Base-by-base conservation (phyloP, 2,797 vertebrate genomes). In the Aulostomus chinensis region DNA sequence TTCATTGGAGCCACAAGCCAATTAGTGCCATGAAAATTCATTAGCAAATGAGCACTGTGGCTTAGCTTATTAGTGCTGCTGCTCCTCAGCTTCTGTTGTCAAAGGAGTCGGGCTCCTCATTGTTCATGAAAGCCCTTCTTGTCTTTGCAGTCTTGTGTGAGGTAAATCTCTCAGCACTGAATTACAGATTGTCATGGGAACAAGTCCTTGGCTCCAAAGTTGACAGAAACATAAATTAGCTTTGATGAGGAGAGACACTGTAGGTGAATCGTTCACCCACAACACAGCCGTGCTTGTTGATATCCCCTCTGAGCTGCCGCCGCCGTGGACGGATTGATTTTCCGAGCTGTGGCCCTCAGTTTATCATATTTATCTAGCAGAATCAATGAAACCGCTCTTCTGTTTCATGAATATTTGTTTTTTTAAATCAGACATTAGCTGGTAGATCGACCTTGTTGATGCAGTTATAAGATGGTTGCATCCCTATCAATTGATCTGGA, bases 381-480 rank as follows among this genome's bases (percentile, higher is more conserved):
- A 49, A 76, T 86, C 76, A 65, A 78, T 80, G n/a, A 55, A 62
- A 38, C 26, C 29, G 1, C 28, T 64, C 54, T 30, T 54, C 50
- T 54, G 12, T 68, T 68, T 70, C 24, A 60, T 71, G 48, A 72
- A 47, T 35, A 58, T 46, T 57, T 77, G 42, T 76, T 80, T 55
- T 53, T 46, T 39, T n/a, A n/a, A 25, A 45, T n/a, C 35, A 50
- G 59, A 66, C 58, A 42, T 74, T 72, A 62, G 50, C 45, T 17
- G 38, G 36, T 33, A 73, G 63, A 58, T 71, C 8, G 25, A 64
- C 54, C 53, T 47, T 31, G 24, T 40, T 6, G 18, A 58, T 36
- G 35, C 48, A 2, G 38, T 59, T 52, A 61, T 70, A 62, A 50
- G 55, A 58, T 38, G 12, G 58, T 69, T 69, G 37, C 49, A 67